Conservation (phyloP, 1,140 invertebrate species). For the Akabosia matsudoensis region DNA sequence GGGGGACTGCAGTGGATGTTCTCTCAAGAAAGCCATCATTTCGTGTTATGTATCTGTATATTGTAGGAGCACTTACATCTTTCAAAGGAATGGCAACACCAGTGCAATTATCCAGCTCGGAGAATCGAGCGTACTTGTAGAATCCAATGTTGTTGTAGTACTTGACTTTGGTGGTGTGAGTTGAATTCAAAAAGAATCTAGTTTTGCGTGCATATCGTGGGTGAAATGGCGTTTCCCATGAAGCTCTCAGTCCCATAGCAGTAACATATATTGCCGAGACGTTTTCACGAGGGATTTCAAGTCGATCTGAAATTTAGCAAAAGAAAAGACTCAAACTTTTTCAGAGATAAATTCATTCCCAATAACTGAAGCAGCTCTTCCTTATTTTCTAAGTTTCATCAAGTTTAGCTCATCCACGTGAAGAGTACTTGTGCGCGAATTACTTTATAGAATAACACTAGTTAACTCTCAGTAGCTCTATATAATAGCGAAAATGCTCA, state of each 20-base stretch:
- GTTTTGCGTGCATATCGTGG: conserved; percentile 29
- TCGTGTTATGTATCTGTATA: background rate
- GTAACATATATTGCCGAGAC: conserved; percentile 35
- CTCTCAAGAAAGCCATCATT: too few relatives aligned
- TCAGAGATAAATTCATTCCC: background rate
- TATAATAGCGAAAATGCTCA: too few relatives aligned
- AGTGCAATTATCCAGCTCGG: conserved; percentile 33
- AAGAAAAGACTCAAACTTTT: background rate
- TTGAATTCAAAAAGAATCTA: conserved; percentile 43
- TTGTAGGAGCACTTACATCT: conserved; percentile 34
- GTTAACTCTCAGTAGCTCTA: too few relatives aligned
- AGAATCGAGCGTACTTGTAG: conserved; percentile 37
- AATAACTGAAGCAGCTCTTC: too few relatives aligned
- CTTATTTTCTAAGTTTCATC: background rate
- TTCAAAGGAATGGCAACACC: conserved; percentile 37
- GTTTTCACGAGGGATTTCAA: conserved; percentile 18
- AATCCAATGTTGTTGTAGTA: conserved; percentile 43
- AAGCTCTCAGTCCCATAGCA: conserved; percentile 26
- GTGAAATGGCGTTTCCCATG: conserved; percentile 44
- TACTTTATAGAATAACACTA: too few relatives aligned
- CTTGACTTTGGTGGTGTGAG: conserved; percentile 40
- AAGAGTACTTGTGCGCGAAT: too few relatives aligned
- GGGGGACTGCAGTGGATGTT: too few relatives aligned
- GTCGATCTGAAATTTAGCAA: conserved; percentile 1
- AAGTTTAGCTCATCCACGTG: too few relatives aligned